Evolutionary conservation across 2,113 vertebrate species (phyloP).

Genomic region (Apteryx owenii): DNA sequence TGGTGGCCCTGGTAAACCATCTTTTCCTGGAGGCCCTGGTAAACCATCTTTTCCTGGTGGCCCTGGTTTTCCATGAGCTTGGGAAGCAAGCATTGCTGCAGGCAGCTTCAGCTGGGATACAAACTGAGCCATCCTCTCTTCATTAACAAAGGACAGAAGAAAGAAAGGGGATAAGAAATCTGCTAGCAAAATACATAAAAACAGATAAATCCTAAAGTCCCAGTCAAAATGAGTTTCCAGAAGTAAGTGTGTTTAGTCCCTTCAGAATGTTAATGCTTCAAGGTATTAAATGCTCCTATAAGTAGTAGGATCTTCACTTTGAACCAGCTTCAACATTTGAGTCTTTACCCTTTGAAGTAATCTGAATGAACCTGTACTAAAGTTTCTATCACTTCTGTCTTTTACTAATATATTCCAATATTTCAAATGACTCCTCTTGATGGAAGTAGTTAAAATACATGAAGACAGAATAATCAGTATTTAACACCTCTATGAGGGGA

Average conservation of each 20-base stretch:
- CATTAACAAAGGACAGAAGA: slow-evolving; percentile 36
- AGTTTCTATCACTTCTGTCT: neutral
- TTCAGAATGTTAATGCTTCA: neutral
- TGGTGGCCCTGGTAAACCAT: slow-evolving; percentile 88
- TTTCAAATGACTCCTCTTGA: neutral
- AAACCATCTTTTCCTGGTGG: slow-evolving; percentile 90
- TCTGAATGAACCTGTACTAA: neutral
- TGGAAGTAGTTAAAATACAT: neutral
- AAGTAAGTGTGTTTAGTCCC: neutral
- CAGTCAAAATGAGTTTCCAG: neutral
- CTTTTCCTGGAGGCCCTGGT: slow-evolving; percentile 89
- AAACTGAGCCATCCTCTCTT: slow-evolving; percentile 84
- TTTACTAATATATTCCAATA: neutral
- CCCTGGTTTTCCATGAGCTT: slow-evolving; percentile 87
- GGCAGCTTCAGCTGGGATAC: slow-evolving; percentile 85
- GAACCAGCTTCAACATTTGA: neutral
- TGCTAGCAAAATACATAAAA: neutral
- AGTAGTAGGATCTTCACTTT: neutral
- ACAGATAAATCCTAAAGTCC: neutral
- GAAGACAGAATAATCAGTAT: neutral
- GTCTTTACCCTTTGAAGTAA: neutral
- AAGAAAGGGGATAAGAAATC: neutral
- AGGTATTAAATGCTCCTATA: neutral
- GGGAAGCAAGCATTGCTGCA: slow-evolving; percentile 89
- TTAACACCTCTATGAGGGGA: neutral